These are phyloP conservation scores for Macrostomum lignano DNA, from an alignment of 1,140 invertebrate genomes.

Conservation along the genomic window DNA sequence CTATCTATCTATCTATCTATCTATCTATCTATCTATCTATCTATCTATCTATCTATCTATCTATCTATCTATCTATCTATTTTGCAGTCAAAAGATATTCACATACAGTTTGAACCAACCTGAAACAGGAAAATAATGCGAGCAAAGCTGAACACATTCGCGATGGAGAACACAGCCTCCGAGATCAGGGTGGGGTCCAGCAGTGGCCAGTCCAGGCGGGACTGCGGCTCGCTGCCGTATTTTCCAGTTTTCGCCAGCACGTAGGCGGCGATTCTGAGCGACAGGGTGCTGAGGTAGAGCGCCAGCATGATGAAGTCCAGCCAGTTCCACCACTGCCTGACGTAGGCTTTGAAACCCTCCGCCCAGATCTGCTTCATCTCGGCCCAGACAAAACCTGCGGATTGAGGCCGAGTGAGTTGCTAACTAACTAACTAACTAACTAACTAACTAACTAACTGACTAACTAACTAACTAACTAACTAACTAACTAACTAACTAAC, in stretches of 20 bases:
- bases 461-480: no score
- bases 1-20: background rate
- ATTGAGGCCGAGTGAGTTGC: no score
- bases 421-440: no score
- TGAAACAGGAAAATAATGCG: slow-evolving; percentile 28
- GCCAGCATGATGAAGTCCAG: slow-evolving; percentile 57
- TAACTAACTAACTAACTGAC: no score
- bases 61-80: background rate
- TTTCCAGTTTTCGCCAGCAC: background rate
- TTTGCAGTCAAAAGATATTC: background rate
- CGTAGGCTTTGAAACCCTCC: slow-evolving; percentile 56
- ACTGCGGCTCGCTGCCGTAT: slow-evolving; percentile 15
- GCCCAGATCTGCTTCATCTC: slow-evolving; percentile 60
- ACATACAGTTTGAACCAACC: slow-evolving; percentile 3
- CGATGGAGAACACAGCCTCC: slow-evolving; percentile 24
- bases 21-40: background rate
- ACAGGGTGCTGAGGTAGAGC: slow-evolving; percentile 29
- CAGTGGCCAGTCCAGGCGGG: slow-evolving; percentile 16
- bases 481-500: no score
- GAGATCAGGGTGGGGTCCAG: slow-evolving; percentile 22
- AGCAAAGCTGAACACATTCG: slow-evolving; percentile 26
- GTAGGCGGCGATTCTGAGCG: slow-evolving; percentile 20
- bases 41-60: background rate
- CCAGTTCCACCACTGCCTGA: slow-evolving; percentile 79
- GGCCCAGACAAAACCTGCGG: slow-evolving; percentile 51